Base-by-base conservation (phyloP, 1,140 invertebrate species). In the Drosophila nikananu region DNA sequence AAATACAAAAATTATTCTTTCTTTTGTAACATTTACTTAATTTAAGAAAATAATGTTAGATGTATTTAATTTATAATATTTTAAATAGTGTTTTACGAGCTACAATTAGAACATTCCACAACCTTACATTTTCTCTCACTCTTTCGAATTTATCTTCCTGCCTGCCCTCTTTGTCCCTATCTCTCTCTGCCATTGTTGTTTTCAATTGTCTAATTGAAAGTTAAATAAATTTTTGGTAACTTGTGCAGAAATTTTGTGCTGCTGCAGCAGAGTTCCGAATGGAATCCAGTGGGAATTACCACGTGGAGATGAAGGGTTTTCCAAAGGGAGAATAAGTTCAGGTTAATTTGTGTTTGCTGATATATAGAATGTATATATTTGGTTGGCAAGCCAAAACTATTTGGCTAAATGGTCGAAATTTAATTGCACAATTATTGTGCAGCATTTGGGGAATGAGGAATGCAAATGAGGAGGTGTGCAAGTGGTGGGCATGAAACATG, bases 171-270 rank as follows among this genome's bases (percentile, higher is more conserved):
- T 17, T 23, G 15, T 32, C 5, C 8, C 19, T 21, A 2, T 23
- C 9, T 15, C 19, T 52, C 35, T 39, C 15, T 23, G 35, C 63
- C 39, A 49, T 59, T 77, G 60, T 74, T 74, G 54, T 65, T 78
- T 89, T 71, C 78, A 89, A 84, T 90, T 89, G 81, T 89, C 86
- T 89, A 90, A 89, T 89, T 89, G 84, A 81, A 90, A 82, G 84
- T 82, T 89, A 89, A 90, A 89, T 71, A 90, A 46, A 81, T 79
- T 81, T 81, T 72, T 84, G 81, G 66, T 66, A 84, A 72, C 66
- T 83, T 87, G 77, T 89, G 84, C 70, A 83, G 49, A 77, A 71
- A 84, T 84, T 81, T 84, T 89, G 32, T 89, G 86, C 84, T 87
- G 77, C 65, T 77, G 54, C 77, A 83, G 84, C 84, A 87, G 48